phyloP scores from a whole-genome alignment of 2,797 vertebrate species.

The Tokudaia muenninki region DNA sequence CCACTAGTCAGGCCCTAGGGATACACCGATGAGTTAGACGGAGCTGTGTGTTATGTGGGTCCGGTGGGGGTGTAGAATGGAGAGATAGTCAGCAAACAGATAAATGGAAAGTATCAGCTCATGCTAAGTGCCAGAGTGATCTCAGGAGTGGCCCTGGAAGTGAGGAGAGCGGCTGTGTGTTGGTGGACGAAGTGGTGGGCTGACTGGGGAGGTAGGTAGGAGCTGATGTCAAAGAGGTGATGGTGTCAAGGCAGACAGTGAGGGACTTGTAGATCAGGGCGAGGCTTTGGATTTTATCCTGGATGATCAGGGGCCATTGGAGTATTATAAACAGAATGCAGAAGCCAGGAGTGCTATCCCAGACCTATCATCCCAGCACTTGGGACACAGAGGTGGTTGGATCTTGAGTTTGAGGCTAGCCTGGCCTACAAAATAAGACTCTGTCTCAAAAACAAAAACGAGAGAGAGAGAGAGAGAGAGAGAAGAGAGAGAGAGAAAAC shows the following conservation, averaged over 20 bases:
- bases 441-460: neutral
- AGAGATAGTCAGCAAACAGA: neutral
- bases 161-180: neutral
- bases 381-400: neutral
- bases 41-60: constrained; percentile 9
- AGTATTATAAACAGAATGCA: neutral
- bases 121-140: neutral
- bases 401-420: neutral
- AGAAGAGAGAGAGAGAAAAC: too few relatives aligned
- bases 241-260: rapidly evolving
- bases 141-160: neutral
- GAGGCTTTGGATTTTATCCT: neutral
- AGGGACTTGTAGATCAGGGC: neutral
- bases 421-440: neutral
- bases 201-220: neutral
- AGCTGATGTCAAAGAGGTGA: neutral
- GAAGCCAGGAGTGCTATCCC: neutral
- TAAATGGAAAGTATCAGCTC: neutral
- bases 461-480: too few relatives aligned
- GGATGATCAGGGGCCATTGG: neutral
- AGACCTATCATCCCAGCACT: neutral
- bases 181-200: neutral
- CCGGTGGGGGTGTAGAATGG: neutral
- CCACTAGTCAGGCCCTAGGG: constrained; percentile 16
- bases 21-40: neutral